A percentile compares a stretch with the other conserved stretches of the same genome.
These are phyloP conservation scores for Distichodus sexfasciatus DNA, from an alignment of 2,797 vertebrate genomes.

Conservation along the genomic window DNA sequence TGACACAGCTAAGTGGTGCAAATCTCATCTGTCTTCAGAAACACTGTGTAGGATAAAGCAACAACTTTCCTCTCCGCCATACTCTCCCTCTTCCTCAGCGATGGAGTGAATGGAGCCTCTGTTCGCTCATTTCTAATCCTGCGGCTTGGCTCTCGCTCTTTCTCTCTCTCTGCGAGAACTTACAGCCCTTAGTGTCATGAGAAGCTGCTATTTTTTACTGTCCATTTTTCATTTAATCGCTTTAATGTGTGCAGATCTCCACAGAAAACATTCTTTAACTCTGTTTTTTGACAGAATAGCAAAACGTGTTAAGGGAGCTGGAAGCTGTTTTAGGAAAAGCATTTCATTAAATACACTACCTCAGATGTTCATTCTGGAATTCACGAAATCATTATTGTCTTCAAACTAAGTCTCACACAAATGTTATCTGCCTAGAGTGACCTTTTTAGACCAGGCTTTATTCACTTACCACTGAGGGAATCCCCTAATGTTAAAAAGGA, in stretches of 20 bases:
- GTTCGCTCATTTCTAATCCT: constrained; percentile 3
- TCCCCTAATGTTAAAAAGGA: neutral
- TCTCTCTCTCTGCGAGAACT: neutral
- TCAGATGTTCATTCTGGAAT: no score
- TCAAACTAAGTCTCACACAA: no score
- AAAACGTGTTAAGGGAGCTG: no score
- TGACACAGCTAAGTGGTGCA: constrained; percentile 27
- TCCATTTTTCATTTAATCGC: neutral
- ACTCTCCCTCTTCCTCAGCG: neutral
- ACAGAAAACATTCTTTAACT: neutral
- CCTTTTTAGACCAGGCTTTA: neutral
- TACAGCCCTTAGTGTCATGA: neutral
- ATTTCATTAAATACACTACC: no score
- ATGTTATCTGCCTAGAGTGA: no score
- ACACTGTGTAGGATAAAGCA: constrained; percentile 8
- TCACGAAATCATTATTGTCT: no score
- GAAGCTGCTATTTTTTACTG: neutral
- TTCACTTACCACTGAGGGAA: neutral
- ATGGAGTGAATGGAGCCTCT: constrained; percentile 27
- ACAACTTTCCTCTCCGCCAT: constrained; percentile 6
- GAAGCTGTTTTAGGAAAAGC: no score
- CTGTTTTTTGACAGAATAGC: neutral
- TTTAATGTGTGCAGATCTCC: neutral
- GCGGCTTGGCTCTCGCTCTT: neutral
- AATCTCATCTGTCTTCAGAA: constrained; percentile 11